Evolutionary conservation across 2,797 vertebrate genomes (phyloP).

Genomic region (Graptemys geographica): DNA sequence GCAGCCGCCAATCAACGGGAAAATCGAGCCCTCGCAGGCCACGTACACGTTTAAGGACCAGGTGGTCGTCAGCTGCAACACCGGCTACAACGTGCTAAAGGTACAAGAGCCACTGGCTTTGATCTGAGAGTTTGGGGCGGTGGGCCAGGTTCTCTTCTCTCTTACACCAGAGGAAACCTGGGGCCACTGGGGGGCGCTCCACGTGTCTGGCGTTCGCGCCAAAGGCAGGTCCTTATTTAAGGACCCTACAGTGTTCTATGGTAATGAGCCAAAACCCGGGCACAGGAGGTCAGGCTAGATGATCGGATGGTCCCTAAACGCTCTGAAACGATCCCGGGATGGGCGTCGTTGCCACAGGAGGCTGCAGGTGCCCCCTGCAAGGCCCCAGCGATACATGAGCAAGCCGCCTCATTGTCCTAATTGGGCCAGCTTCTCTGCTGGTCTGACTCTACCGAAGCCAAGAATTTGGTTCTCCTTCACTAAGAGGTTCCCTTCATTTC

Average conservation of each 20-base stretch:
- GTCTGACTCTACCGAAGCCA: too few relatives aligned
- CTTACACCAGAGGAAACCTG: not conserved
- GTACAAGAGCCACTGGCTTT: constrained; percentile 62
- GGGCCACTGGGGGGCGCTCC: not conserved
- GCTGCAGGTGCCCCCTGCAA: not conserved
- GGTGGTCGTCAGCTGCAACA: constrained; percentile 89
- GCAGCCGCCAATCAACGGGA: constrained; percentile 80
- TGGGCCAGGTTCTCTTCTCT: not conserved
- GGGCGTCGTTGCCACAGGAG: not conserved
- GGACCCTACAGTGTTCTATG: not conserved
- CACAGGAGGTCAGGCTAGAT: not conserved
- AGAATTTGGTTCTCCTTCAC: not conserved
- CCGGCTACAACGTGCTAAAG: constrained; percentile 89
- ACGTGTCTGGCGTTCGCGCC: not conserved
- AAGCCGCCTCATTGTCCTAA: not conserved
- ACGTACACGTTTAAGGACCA: constrained; percentile 94
- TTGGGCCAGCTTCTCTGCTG: not conserved
- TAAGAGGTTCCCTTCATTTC: not conserved
- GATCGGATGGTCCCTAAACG: not conserved
- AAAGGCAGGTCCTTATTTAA: not conserved
- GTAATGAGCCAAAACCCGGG: not conserved
- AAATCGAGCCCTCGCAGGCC: constrained; percentile 88
- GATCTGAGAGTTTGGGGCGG: not conserved
- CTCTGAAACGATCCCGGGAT: too few relatives aligned
- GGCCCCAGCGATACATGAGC: not conserved